Evolutionary conservation across 2,888 invertebrate species (phyloP).

Genomic region (Cylloceria caligata): DNA sequence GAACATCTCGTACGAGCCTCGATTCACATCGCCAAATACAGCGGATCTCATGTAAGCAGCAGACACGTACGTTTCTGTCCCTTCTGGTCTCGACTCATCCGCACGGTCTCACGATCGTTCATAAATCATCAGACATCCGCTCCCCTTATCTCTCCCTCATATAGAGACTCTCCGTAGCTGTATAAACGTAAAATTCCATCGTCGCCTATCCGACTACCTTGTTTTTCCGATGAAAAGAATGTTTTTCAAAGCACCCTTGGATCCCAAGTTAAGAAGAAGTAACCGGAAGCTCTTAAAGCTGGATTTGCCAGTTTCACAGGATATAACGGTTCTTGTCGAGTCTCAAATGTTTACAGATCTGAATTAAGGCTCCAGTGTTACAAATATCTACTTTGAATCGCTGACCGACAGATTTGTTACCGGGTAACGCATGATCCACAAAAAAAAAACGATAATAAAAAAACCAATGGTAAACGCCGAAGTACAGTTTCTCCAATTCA

Average conservation of each 20-base stretch:
- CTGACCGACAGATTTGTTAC: slow-evolving; percentile 40
- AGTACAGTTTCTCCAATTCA: slow-evolving; percentile 15
- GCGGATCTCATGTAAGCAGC: not conserved
- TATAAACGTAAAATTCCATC: slow-evolving; percentile 28
- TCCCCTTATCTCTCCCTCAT: slow-evolving; percentile 50
- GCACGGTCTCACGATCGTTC: slow-evolving; percentile 48
- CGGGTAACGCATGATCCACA: not conserved
- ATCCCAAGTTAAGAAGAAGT: slow-evolving; percentile 33
- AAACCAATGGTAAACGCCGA: not conserved
- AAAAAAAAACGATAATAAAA: not conserved
- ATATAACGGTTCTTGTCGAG: slow-evolving; percentile 37
- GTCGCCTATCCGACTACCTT: slow-evolving; percentile 42
- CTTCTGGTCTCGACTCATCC: slow-evolving; percentile 27
- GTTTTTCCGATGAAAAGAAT: slow-evolving; percentile 33
- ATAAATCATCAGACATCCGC: slow-evolving; percentile 61
- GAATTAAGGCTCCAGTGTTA: not conserved
- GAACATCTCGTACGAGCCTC: slow-evolving; percentile 23
- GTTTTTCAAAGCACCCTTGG: slow-evolving; percentile 36
- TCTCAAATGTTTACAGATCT: not conserved
- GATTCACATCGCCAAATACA: slow-evolving; percentile 52
- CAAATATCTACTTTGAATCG: slow-evolving; percentile 11
- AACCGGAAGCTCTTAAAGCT: slow-evolving; percentile 38
- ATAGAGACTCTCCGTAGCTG: slow-evolving; percentile 23
- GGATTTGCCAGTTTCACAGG: slow-evolving; percentile 50
- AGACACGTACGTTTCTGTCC: slow-evolving; percentile 10